Evolutionary conservation across 2,113 vertebrate species (phyloP).

Genomic region (Caranx melampygus): DNA sequence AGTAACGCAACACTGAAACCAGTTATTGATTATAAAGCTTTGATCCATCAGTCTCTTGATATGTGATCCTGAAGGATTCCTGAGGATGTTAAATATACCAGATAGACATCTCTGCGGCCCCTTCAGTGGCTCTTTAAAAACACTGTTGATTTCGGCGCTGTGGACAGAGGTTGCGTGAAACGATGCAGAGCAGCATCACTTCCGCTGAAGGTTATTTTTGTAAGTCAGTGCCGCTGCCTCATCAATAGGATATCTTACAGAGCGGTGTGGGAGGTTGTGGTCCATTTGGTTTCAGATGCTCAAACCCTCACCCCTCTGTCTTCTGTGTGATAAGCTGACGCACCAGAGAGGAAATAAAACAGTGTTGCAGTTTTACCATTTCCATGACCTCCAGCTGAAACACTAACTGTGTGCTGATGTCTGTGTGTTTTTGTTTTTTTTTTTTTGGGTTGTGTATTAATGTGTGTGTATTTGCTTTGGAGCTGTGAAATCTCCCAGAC

Average conservation of each 20-base stretch:
- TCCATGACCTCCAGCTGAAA: not conserved
- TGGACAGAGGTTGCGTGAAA: constrained; percentile 37
- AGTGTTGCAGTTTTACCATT: not conserved
- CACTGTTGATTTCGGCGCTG: constrained; percentile 39
- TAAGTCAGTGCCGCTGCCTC: not conserved
- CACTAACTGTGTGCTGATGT: not conserved
- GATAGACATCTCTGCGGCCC: not conserved
- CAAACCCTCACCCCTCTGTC: no score
- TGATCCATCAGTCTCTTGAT: no score
- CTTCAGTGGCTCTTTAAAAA: not conserved
- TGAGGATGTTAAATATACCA: not conserved
- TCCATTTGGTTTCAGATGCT: not conserved
- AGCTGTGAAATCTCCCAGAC: constrained; percentile 49
- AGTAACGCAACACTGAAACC: no score
- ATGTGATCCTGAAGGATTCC: no score
- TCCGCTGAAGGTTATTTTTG: not conserved
- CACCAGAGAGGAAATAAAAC: not conserved
- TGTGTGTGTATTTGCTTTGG: constrained; percentile 32
- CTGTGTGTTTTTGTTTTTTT: constrained; percentile 11
- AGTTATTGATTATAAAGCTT: no score
- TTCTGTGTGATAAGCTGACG: not conserved
- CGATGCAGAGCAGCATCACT: not conserved
- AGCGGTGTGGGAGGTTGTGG: not conserved
- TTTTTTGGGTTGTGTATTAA: constrained; percentile 12
- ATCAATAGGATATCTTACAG: no score